A percentile compares a stretch with the other conserved stretches of the same genome.
Conservation (phyloP, 2,113 vertebrate genomes). For the Engystomops pustulosus region DNA sequence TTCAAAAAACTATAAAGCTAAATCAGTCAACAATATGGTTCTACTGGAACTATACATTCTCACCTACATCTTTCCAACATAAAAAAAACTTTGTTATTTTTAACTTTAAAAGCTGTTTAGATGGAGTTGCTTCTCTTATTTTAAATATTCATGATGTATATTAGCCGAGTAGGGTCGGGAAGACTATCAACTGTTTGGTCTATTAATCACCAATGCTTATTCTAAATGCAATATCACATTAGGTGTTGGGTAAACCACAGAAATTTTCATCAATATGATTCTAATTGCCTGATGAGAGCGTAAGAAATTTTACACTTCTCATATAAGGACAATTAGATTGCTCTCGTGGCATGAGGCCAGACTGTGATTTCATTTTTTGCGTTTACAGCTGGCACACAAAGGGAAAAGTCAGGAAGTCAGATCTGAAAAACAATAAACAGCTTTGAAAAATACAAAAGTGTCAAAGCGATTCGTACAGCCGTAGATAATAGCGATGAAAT, state of each 20-base stretch:
- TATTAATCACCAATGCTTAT: constrained; percentile 20
- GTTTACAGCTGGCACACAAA: constrained; percentile 11
- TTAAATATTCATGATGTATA: constrained; percentile 1
- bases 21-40: too few species aligned
- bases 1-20: too few species aligned
- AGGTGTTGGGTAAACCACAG: constrained; percentile 36
- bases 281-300: constrained; percentile 48
- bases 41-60: too few species aligned
- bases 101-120: not conserved
- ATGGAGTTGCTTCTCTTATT: not conserved
- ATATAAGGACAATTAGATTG: constrained; percentile 25
- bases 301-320: constrained; percentile 41
- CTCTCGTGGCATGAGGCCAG: constrained; percentile 30
- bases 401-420: constrained; percentile 38
- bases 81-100: not conserved
- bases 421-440: constrained; percentile 38
- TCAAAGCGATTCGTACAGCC: not conserved
- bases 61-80: too few species aligned
- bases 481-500: not conserved
- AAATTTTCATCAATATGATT: constrained; percentile 38
- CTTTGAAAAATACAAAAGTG: constrained; percentile 13
- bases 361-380: constrained; percentile 46
- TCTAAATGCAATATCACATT: constrained; percentile 36
- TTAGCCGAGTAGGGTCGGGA: not conserved
- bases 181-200: not conserved